Conservation (phyloP, 2,888 invertebrate species). For the Leptothorax acervorum region DNA sequence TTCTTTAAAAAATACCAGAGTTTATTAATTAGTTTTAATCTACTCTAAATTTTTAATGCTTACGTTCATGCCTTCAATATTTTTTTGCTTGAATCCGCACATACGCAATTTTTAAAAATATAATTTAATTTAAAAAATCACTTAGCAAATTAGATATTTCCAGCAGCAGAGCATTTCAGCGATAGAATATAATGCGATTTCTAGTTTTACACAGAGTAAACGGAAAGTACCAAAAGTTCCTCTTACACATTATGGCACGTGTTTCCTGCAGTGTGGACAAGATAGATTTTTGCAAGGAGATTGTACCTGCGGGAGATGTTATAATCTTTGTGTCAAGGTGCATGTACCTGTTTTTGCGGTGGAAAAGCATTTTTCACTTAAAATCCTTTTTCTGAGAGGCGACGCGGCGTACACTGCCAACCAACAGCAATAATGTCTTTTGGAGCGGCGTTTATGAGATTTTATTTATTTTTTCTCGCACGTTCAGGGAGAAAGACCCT, state of each 20-base stretch:
- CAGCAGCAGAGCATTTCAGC: neutral
- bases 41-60: neutral
- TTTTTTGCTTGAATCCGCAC: neutral
- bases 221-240: neutral
- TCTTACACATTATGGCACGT: neutral
- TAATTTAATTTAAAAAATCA: neutral
- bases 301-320: slow-evolving; percentile 16
- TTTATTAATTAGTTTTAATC: neutral
- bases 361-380: slow-evolving; percentile 17
- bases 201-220: neutral
- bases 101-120: neutral
- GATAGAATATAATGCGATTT: neutral
- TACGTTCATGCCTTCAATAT: neutral
- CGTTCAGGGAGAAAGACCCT: neutral
- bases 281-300: slow-evolving; percentile 41
- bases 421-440: slow-evolving; percentile 50
- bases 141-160: neutral
- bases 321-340: slow-evolving; percentile 33
- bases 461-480: slow-evolving; percentile 47
- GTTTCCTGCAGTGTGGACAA: neutral
- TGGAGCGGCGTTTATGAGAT: slow-evolving; percentile 52
- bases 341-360: neutral
- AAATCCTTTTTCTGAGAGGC: slow-evolving; percentile 39
- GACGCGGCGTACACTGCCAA: neutral
- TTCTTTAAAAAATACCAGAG: neutral